Evolutionary conservation across 2,113 vertebrate genomes (phyloP), one percentile per base, ranked within the genome.

Genomic region (Dolichotis patagonum): DNA sequence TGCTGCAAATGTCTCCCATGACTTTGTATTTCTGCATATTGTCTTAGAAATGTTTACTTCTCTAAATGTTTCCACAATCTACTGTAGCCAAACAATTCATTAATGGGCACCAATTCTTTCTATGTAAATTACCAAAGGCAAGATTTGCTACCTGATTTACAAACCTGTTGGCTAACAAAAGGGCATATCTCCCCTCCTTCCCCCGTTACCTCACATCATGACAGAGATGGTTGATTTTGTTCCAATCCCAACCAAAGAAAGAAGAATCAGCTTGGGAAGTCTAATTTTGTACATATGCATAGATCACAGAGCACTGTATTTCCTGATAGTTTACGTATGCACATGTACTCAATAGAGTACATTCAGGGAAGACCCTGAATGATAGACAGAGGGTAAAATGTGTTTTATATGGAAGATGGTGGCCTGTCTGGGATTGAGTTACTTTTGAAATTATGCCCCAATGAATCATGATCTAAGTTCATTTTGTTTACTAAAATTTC

Each of bases 71-170:
- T 87, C 43, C 43, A 89, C 77, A 93, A 87, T 2, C 8, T 78
- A 24, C 56, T 16, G 19, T 41, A 87, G n/a, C 49, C 35, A 95
- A 93, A 73, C 85, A 93, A 91, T 41, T 97, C 35, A 90, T 90
- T 85, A 93, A 75, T 83, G 13, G 38, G 30, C 2, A 82, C 89
- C 12, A 56, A 81, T 92, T 96, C 54, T 78, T 9, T 93, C 67
- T 92, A 96, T 96, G 56, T 35, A 95, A 95, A 95, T 67, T 49
- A 10, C 26, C 96, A 89, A 97, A 91, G 84, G 28, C 20, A 95
- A 96, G 35, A 65, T 63, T 84, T 88, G 85, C 19, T 12, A 83
- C 43, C 1, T 86, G n/a, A 80, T 14, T 69, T 24, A 77, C 52
- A 8, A 93, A 90, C 19, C 1, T 32, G 4, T 92, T 94, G 28